Evolutionary conservation across 30 jellyfish, hydroid and myxozoan species (phyloP).

Genomic region (Aurelia aurita complex sp. Pacific): DNA sequence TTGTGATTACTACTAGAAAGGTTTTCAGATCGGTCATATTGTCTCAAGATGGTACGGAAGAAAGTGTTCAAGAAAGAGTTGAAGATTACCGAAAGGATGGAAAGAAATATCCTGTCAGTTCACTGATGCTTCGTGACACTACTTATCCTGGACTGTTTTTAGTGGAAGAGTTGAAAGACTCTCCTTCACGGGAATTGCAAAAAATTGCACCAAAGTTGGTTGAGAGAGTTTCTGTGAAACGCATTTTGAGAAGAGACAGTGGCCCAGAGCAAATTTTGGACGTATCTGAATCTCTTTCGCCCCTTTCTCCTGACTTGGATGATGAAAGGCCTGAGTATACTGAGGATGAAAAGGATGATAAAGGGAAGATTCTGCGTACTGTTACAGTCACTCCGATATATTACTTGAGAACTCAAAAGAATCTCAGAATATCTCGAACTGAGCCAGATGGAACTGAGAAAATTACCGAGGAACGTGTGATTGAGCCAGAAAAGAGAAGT

Average conservation of each 20-base stretch:
- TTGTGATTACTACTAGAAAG: conserved; percentile 42
- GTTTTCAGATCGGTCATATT: conserved; percentile 42
- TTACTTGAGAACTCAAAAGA: conserved; percentile 46
- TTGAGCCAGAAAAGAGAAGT: conserved; percentile 35
- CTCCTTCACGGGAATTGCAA: conserved; percentile 21
- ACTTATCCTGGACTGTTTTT: too few species aligned
- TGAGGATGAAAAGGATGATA: conserved; percentile 34
- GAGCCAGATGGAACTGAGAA: conserved; percentile 69
- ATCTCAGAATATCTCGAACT: conserved; percentile 34
- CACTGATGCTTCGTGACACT: background rate
- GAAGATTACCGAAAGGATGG: conserved; percentile 37
- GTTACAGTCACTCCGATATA: conserved; percentile 58
- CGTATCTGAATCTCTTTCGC: conserved; percentile 69
- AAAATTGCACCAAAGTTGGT: conserved; percentile 52
- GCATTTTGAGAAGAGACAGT: conserved; percentile 66
- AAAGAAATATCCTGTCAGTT: background rate
- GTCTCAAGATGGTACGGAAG: conserved; percentile 58
- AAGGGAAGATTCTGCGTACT: conserved; percentile 36
- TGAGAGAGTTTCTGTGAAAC: conserved; percentile 77
- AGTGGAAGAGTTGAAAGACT: background rate
- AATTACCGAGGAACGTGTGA: background rate
- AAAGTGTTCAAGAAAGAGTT: conserved; percentile 55
- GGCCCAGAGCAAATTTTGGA: conserved; percentile 79
- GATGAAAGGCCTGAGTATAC: conserved; percentile 56
- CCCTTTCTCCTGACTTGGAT: conserved; percentile 64